Base-by-base conservation (phyloP, 2,113 vertebrate species). In the Thomomys bottae region DNA sequence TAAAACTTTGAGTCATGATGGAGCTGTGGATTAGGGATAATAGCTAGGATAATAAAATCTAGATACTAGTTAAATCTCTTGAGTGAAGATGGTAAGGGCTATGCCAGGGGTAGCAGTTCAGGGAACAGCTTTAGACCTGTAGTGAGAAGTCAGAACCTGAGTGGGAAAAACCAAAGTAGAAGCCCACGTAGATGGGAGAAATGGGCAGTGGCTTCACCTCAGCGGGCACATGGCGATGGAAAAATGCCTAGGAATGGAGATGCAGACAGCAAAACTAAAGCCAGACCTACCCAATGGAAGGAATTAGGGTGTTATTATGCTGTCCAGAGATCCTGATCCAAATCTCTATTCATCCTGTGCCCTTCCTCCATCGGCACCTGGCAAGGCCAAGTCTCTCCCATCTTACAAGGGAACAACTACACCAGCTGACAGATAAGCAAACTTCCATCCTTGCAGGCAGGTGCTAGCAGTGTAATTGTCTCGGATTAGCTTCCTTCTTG, bases 381-480 rank as follows among this genome's bases (percentile, higher is more conserved):
- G 15, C 24, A 9, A 36, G 1, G 18, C 26, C 57, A 49, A 72
- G 23, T 20, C 30, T 81, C 34, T 57, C 5, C 40, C 64, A 6
- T 66, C 21, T 6, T 76, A 36, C 67, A 40, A 40, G 30, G 54
- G 78, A 84, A 42, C 14, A 59, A 36, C 67, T 42, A 38, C 71
- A 67, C 23, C 11, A 3, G 12, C 17, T n/a, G 34, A 76, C 23
- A 15, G 32, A 49, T 1, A 75, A 24, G 38, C 38, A 54, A 9
- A 57, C 42, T 24, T n/a, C 34, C 61, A 54, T 85, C n/a, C 72
- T 14, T 24, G n/a, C n/a, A 84, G 28, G 8, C 8, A 0, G 1
- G 32, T 2, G 1, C 17, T n/a, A 11, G 18, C 21, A 18, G 17
- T 17, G 12, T 8, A 17, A 20, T 0, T 7, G 26, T 10, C 54